A percentile compares a stretch with the other conserved stretches of the same genome.
Conservation (phyloP, 2,888 invertebrate species). For the Aspidapion aeneum region DNA sequence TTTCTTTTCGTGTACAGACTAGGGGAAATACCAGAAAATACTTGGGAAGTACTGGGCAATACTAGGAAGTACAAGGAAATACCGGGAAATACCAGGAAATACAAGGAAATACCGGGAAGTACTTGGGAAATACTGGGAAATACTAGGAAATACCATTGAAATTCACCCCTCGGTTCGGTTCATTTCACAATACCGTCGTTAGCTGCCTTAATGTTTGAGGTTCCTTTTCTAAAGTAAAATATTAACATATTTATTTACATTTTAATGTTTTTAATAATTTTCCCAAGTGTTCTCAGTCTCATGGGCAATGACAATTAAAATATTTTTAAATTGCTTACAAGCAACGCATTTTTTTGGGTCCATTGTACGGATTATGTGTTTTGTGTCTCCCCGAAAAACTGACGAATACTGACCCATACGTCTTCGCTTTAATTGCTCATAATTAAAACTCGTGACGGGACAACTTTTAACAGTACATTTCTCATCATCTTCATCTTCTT, state of each 20-base stretch:
- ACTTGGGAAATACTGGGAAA: too few species aligned
- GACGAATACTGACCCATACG: slow-evolving; percentile 19
- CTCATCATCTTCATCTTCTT: slow-evolving; percentile 18
- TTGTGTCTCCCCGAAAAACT: slow-evolving; percentile 22
- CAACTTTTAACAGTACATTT: slow-evolving; percentile 8
- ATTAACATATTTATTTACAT: not conserved
- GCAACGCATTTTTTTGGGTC: not conserved
- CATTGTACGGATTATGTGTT: slow-evolving; percentile 16
- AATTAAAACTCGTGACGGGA: slow-evolving; percentile 25
- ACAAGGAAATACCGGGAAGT: too few species aligned
- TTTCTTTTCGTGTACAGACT: too few species aligned
- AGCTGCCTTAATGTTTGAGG: too few species aligned
- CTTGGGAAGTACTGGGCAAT: too few species aligned
- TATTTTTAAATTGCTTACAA: not conserved
- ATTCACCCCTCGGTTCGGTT: too few species aligned
- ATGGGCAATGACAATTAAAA: not conserved
- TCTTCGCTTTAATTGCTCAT: slow-evolving; percentile 25
- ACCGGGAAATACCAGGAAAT: too few species aligned
- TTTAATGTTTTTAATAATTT: not conserved
- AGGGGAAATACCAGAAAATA: too few species aligned
- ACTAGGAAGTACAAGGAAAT: too few species aligned
- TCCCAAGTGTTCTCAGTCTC: not conserved
- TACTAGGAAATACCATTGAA: too few species aligned
- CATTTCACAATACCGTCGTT: too few species aligned
- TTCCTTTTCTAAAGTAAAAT: too few species aligned